Percentiles rank a stretch among this genome's conserved stretches.
These are phyloP conservation scores for Carterocephalus palaemon DNA, from an alignment of 2,888 invertebrate species.

Conservation along the genomic window DNA sequence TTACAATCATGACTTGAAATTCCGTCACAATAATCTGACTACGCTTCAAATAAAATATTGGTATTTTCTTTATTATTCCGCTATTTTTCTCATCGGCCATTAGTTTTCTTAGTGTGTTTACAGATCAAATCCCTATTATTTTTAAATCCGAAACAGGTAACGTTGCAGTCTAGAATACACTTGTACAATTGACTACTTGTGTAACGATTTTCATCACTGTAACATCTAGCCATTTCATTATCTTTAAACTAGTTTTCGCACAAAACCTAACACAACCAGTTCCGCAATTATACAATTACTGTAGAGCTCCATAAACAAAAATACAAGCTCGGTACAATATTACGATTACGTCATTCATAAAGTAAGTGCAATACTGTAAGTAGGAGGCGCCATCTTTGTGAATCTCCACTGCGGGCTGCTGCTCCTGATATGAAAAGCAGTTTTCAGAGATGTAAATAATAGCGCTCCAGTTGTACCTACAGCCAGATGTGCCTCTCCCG, in stretches of 20 bases:
- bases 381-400: constrained; percentile 60
- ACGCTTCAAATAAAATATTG: too few species aligned
- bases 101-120: too few species aligned
- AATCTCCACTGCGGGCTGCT: constrained; percentile 54
- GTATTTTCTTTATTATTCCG: too few species aligned
- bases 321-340: constrained; percentile 58
- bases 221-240: constrained; percentile 15
- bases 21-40: too few species aligned
- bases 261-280: constrained; percentile 15
- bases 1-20: too few species aligned
- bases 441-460: constrained; percentile 67
- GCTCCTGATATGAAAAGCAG: constrained; percentile 73
- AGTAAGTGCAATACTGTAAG: constrained; percentile 63
- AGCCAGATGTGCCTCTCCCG: constrained; percentile 38
- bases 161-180: too few species aligned
- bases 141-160: too few species aligned
- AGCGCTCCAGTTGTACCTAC: constrained; percentile 52
- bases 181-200: too few species aligned
- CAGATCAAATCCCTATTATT: too few species aligned
- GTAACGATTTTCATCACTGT: too few species aligned
- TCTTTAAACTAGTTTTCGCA: constrained; percentile 13
- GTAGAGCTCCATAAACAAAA: constrained; percentile 48
- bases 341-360: constrained; percentile 66
- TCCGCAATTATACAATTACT: constrained; percentile 28
- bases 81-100: not conserved